phyloP scores from a whole-genome alignment of 2,888 invertebrate genomes.

The Sycophila texana region DNA sequence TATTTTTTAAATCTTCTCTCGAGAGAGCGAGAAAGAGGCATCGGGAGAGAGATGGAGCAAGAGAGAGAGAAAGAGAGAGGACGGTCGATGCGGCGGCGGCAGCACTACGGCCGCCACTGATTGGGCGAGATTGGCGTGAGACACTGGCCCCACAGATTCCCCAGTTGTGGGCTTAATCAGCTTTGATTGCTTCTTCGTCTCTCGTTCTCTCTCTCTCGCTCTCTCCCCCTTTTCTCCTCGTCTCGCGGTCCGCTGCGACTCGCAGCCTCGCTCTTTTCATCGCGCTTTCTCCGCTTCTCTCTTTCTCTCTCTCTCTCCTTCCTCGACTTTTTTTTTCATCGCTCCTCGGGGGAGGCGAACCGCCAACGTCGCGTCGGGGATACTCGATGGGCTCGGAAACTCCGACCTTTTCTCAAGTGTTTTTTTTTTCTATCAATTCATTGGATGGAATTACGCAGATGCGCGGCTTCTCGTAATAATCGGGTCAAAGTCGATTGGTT shows the following conservation, averaged over 20 bases:
- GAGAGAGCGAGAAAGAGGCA: conserved; percentile 61
- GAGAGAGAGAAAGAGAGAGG: not conserved
- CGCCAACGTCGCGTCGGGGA: not conserved
- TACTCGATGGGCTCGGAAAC: too few species aligned
- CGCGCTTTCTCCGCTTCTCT: conserved; percentile 29
- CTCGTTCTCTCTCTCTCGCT: conserved; percentile 54
- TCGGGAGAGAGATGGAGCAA: not conserved
- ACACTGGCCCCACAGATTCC: conserved; percentile 76
- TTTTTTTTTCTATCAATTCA: conserved; percentile 17
- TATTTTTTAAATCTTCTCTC: conserved; percentile 76
- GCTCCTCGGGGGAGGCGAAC: not conserved
- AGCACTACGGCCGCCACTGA: conserved; percentile 64
- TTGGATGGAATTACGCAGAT: not conserved
- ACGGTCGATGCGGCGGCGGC: not conserved
- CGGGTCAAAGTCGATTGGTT: conserved; percentile 33
- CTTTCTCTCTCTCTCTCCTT: not conserved
- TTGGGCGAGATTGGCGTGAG: conserved; percentile 76
- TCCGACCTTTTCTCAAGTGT: not conserved
- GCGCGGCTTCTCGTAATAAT: conserved; percentile 25
- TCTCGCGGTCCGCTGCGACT: not conserved
- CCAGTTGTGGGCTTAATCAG: conserved; percentile 76
- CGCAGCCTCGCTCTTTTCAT: conserved; percentile 27
- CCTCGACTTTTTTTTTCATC: not conserved
- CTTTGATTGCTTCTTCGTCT: conserved; percentile 71
- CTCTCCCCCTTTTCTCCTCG: conserved; percentile 1